phyloP scores from a whole-genome alignment of 2,113 vertebrate species.

The Leptocoma aspasia region DNA sequence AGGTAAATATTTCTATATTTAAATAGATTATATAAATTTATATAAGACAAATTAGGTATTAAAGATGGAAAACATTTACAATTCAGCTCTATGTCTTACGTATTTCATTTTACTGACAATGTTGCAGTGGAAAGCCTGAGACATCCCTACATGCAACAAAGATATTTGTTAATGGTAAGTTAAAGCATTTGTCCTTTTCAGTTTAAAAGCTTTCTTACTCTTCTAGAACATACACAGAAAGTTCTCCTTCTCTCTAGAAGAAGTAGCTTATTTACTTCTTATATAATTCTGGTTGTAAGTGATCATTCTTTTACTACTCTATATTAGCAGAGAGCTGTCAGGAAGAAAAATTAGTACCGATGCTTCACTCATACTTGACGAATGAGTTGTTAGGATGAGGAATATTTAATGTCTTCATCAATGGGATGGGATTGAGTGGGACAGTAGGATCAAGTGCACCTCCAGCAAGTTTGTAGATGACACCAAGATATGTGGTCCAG shows the following conservation, averaged over 20 bases:
- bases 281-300: not conserved
- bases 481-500: fast-evolving
- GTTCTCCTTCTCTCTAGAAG: not conserved
- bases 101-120: not conserved
- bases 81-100: not conserved
- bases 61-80: not conserved
- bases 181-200: not conserved
- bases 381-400: not conserved
- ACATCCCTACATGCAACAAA: not conserved
- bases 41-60: not conserved
- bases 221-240: not conserved
- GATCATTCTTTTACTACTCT: not conserved
- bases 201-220: not conserved
- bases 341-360: not conserved
- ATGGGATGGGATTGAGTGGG: not conserved
- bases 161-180: not conserved
- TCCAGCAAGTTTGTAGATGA: not conserved
- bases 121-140: not conserved
- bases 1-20: too few relatives aligned
- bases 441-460: fast-evolving
- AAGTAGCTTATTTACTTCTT: not conserved
- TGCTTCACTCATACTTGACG: not conserved
- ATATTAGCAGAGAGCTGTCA: not conserved
- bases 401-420: not conserved
- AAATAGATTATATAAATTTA: too few relatives aligned